These are phyloP conservation scores for Machimus atricapillus DNA, from an alignment of 2,888 invertebrate species.

Conservation along the genomic window DNA sequence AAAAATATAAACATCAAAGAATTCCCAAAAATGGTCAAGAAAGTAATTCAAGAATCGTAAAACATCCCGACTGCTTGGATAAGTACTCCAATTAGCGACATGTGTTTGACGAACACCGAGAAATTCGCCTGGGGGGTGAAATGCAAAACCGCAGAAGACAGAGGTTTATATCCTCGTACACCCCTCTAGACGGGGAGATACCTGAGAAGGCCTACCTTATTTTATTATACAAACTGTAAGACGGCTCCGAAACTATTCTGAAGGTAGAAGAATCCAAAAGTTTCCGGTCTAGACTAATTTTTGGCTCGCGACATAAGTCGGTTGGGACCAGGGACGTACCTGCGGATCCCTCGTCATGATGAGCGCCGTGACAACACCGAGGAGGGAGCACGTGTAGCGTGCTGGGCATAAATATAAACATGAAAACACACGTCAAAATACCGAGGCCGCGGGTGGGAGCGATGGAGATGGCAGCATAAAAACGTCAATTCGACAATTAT, in stretches of 20 bases:
- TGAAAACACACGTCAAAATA: conserved; percentile 24
- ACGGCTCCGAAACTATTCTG: not conserved
- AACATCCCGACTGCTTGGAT: not conserved
- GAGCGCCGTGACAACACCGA: not conserved
- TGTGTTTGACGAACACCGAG: not conserved
- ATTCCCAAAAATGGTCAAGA: not conserved
- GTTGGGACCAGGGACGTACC: not conserved
- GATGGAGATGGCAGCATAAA: conserved; percentile 5
- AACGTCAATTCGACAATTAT: conserved; percentile 23
- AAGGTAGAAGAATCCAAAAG: not conserved
- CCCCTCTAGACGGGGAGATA: not conserved
- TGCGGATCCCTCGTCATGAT: not conserved
- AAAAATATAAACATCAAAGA: not conserved
- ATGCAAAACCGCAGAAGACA: not conserved
- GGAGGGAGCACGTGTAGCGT: not conserved
- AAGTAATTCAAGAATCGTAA: not conserved
- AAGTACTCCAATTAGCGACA: not conserved
- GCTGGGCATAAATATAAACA: conserved; percentile 21
- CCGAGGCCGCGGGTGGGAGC: not conserved
- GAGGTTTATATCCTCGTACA: not conserved
- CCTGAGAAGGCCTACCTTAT: not conserved
- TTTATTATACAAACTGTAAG: not conserved
- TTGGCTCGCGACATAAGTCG: not conserved
- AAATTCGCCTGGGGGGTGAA: not conserved
- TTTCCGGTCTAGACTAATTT: conserved; percentile 38